Evolutionary conservation across 2,113 vertebrate genomes (phyloP), one percentile per base, ranked within the genome.

Genomic region (Callopanchax toddi): DNA sequence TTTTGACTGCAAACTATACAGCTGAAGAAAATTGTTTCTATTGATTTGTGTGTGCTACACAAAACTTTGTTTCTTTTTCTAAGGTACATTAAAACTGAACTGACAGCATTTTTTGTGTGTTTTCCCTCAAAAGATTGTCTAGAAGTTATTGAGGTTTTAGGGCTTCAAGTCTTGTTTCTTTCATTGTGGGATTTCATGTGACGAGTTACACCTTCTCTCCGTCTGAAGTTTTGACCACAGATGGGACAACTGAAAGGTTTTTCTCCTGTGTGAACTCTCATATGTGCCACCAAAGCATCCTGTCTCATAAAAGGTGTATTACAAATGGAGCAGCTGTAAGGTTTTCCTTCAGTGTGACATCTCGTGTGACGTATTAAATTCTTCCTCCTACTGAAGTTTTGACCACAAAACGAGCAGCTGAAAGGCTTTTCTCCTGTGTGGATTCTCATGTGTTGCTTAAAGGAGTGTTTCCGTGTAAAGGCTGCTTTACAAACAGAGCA

Each of bases 301-400:
- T 34, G 34, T 18, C 18, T 21, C 12, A n/a, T 37, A 54, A 54
- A 54, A 21, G n/a, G 18, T 36, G 11, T 34, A 2, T 37, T 21
- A 36, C 51, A 54, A 17, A 54, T 18, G 2, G 51, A 36, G 32
- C 32, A 54, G 11, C n/a, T 21, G 16, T 54, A 37, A 3, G 51
- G 51, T 54, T 54, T 54, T 36, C 18, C 51, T 21, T 13, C 32
- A 3, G 18, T 37, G 51, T 54, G 51, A 15, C 51, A 36, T 37
- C 32, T 52, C 29, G 29, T 34, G n/a, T 52, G 50, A 34, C 50
- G 17, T 4, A n/a, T 52, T 11, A 52, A 10, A 34, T 26, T 32
- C 34, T 52, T 32, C 29, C 17, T 18, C 11, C 26, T 52, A 26
- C 26, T 52, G 29, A 52, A 52, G 4, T 11, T n/a, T 18, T n/a